Evolutionary conservation across 2,888 invertebrate species (phyloP), one percentile per base, ranked within the genome.

Genomic region (Eutolmus rufibarbis): DNA sequence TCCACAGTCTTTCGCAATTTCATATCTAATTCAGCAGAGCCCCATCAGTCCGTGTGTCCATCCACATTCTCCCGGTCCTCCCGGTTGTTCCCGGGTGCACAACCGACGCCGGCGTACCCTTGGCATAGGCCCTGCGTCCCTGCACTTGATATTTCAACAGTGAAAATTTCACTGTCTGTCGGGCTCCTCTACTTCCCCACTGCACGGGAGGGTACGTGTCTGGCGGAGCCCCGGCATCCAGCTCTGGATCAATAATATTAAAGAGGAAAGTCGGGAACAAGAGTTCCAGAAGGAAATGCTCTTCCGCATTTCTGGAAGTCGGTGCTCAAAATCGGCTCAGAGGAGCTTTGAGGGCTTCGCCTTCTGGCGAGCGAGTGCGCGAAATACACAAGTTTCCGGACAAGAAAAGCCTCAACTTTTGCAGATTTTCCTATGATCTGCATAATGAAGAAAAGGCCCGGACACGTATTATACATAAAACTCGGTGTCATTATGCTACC

Each of bases 81-180:
- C 19, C 14, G 46, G 46, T 16, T 23, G 12, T 12, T 28, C 56
- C 28, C 19, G 51, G 37, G 3, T 19, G 23, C 37, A 82, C 57
- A 37, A 66, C 1, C 8, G 28, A 37, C 51, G 81, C 46, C 66
- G 66, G 31, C 82, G 82, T 82, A 82, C 37, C 82, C 82, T 82
- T 82, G 82, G 82, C 82, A 82, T 82, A 82, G 82, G 82, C 82
- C 19, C 19, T 82, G 82, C 34, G 82, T 82, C 82, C 82, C 82
- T 82, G 82, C 28, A 82, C 82, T 82, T 82, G 82, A 82, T 82
- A 82, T 40, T 82, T 57, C 57, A 82, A 66, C 82, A 82, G 56
- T 82, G 82, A 82, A 82, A 82, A 82, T 82, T 81, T 82, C 82
- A 82, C 31, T 82, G 57, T 82, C 82, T 82, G 82, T 31, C n/a